These are phyloP conservation scores for Typhlichthys eigenmanni DNA, from an alignment of 2,797 vertebrate species.

Conservation along the genomic window DNA sequence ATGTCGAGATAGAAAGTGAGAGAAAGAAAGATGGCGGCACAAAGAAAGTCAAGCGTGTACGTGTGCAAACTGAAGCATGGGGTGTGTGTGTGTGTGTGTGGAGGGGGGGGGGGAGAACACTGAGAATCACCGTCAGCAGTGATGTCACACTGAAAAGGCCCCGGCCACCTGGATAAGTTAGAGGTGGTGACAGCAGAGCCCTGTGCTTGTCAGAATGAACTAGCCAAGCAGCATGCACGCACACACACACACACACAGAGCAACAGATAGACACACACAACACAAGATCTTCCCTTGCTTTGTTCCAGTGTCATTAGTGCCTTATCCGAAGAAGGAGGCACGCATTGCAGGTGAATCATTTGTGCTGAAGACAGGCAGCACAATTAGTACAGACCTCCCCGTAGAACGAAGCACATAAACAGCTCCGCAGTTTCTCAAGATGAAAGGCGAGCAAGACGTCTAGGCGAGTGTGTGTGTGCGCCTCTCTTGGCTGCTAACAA, in stretches of 20 bases:
- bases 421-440: constrained; percentile 43
- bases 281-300: no score
- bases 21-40: not conserved
- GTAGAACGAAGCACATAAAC: constrained; percentile 57
- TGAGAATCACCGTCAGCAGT: not conserved
- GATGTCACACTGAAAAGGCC: constrained; percentile 13
- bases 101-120: no score
- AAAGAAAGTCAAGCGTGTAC: not conserved
- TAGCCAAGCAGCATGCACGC: constrained; percentile 3
- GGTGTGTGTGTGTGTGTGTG: no score
- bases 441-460: constrained; percentile 39
- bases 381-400: constrained; percentile 45
- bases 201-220: constrained; percentile 30
- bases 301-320: constrained; percentile 24
- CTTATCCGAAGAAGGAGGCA: constrained; percentile 11
- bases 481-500: constrained; percentile 50
- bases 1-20: not conserved
- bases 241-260: constrained; percentile 2
- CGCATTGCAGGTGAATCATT: constrained; percentile 55
- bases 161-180: not conserved
- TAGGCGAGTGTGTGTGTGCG: constrained; percentile 8
- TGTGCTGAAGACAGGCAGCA: constrained; percentile 48
- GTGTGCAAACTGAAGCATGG: not conserved
- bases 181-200: constrained; percentile 15
- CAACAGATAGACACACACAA: not conserved